phyloP scores from a whole-genome alignment of 2,113 vertebrate species.

The Typhlomys cinereus region DNA sequence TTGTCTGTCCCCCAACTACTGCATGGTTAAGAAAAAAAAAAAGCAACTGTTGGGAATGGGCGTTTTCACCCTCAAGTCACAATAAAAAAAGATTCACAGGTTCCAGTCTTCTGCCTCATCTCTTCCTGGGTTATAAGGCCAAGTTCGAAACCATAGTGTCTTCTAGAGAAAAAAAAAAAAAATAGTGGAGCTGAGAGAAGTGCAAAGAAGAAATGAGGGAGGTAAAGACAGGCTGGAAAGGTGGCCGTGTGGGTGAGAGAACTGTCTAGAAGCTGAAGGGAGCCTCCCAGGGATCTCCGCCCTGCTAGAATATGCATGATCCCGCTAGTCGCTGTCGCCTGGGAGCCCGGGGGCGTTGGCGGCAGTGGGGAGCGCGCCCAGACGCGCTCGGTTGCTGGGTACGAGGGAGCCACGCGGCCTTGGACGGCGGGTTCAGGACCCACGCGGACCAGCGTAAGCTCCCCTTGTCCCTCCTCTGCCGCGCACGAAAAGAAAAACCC shows the following conservation, averaged over 20 bases:
- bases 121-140: background rate
- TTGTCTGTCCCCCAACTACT: background rate
- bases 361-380: background rate
- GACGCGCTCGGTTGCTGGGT: background rate
- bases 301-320: constrained; percentile 71
- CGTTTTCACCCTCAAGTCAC: background rate
- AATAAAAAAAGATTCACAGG: background rate
- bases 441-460: background rate
- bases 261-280: constrained; percentile 61
- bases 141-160: background rate
- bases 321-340: background rate
- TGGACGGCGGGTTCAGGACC: constrained; percentile 68
- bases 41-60: background rate
- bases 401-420: constrained; percentile 76
- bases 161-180: constrained; percentile 28
- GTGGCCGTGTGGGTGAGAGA: constrained; percentile 59
- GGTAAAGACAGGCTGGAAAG: constrained; percentile 34
- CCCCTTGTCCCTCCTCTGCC: background rate
- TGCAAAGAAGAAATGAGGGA: constrained; percentile 34
- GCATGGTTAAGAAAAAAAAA: background rate
- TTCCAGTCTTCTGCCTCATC: background rate
- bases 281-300: constrained; percentile 51
- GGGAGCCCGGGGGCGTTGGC: background rate
- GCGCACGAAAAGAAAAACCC: background rate
- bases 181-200: background rate